Conservation (phyloP, 2,797 vertebrate species). For the Limosa lapponica region DNA sequence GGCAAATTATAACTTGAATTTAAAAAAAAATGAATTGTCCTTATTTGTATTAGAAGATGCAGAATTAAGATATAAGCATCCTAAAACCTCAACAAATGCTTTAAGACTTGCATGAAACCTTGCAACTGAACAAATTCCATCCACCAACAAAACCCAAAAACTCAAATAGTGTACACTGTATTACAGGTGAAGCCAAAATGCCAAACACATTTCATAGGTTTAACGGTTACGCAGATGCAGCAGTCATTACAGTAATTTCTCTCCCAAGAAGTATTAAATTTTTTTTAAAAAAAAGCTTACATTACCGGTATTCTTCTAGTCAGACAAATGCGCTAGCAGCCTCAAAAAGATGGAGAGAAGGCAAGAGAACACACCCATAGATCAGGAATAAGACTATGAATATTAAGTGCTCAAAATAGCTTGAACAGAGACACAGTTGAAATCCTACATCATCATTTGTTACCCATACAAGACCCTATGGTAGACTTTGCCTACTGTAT, state of each 20-base stretch:
- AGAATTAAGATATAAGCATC: not conserved
- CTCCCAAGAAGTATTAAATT: not conserved
- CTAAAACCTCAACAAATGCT: not conserved
- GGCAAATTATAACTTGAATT: not conserved
- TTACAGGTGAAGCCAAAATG: not conserved
- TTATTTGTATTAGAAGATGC: not conserved
- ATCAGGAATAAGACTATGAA: not conserved
- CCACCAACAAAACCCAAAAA: not conserved
- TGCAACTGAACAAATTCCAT: not conserved
- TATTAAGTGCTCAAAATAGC: not conserved
- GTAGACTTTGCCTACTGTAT: not conserved
- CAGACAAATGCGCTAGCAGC: not conserved
- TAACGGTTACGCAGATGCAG: not conserved
- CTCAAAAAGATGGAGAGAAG: not conserved
- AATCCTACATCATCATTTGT: not conserved
- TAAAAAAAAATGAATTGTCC: not conserved
- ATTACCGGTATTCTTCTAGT: not conserved
- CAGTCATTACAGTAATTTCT: not conserved
- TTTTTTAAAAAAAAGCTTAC: not conserved
- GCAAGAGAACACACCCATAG: not conserved
- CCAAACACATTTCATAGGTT: not conserved
- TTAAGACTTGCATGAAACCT: not conserved
- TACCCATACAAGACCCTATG: not conserved
- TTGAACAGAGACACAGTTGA: not conserved
- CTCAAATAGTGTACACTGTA: too few relatives aligned